phyloP scores from a whole-genome alignment of 1,140 invertebrate genomes.

The Euschistus heros region DNA sequence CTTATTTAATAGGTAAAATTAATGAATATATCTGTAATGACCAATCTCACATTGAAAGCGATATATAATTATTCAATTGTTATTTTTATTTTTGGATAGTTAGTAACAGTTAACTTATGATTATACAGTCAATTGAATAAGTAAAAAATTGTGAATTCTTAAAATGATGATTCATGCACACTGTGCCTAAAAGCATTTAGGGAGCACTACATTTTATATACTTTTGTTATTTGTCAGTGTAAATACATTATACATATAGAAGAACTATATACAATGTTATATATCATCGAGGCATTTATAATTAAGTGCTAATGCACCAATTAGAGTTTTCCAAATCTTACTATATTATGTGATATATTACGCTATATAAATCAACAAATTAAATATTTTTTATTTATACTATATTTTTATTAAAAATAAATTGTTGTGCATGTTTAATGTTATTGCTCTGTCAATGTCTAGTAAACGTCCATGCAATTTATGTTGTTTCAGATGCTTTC shows the following conservation, averaged over 20 bases:
- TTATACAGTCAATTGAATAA: too few relatives aligned
- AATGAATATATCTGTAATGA: too few relatives aligned
- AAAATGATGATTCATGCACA: not conserved
- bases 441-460: not conserved
- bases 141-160: too few relatives aligned
- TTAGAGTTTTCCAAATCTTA: not conserved
- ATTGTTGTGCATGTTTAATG: not conserved
- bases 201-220: not conserved
- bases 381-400: constrained; percentile 3
- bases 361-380: constrained; percentile 1
- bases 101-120: too few relatives aligned
- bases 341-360: constrained; percentile 6
- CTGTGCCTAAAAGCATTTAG: not conserved
- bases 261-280: not conserved
- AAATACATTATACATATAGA: not conserved
- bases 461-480: not conserved
- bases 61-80: too few relatives aligned
- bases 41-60: too few relatives aligned
- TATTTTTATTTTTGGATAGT: too few relatives aligned
- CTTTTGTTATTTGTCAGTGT: not conserved
- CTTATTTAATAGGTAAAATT: too few relatives aligned
- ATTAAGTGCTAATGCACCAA: constrained; percentile 8
- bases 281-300: constrained; percentile 7
- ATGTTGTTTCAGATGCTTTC: not conserved
- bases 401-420: not conserved